phyloP scores from a whole-genome alignment of 1,140 invertebrate species.

The Cotesia chilonis region DNA sequence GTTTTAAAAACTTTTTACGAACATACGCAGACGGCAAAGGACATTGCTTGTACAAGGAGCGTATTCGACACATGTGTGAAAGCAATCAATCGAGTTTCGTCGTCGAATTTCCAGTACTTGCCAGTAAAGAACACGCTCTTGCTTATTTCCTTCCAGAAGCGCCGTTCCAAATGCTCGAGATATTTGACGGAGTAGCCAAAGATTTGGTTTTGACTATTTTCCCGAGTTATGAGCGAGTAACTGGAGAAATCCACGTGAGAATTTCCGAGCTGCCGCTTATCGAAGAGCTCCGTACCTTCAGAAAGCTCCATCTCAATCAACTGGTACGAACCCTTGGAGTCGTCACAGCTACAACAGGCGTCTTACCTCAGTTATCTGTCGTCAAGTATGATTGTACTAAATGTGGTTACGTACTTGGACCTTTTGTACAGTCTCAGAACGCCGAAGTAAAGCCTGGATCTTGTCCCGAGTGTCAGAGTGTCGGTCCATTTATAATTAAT shows the following conservation, averaged over 20 bases:
- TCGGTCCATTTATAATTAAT: slow-evolving; percentile 94
- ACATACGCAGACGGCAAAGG: slow-evolving; percentile 89
- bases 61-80: slow-evolving; percentile 95
- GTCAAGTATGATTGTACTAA: slow-evolving; percentile 98
- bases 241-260: slow-evolving; percentile 91
- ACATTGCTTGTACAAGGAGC: slow-evolving; percentile 90
- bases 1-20: slow-evolving; percentile 95
- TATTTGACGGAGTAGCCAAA: slow-evolving; percentile 95
- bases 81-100: slow-evolving; percentile 90
- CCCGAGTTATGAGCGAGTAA: slow-evolving; percentile 95
- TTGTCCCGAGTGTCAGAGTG: slow-evolving; percentile 98
- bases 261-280: slow-evolving; percentile 95
- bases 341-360: slow-evolving; percentile 94
- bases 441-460: slow-evolving; percentile 94
- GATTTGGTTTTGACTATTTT: slow-evolving; percentile 94
- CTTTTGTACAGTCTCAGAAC: slow-evolving; percentile 93
- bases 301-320: slow-evolving; percentile 97
- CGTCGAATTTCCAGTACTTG: slow-evolving; percentile 92
- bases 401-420: slow-evolving; percentile 94
- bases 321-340: slow-evolving; percentile 93
- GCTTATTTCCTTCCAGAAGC: slow-evolving; percentile 98
- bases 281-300: slow-evolving; percentile 94
- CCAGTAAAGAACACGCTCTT: slow-evolving; percentile 88
- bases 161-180: slow-evolving; percentile 93
- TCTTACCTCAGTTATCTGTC: slow-evolving; percentile 93